phyloP scores from a whole-genome alignment of 2,113 vertebrate species.

The Procapra przewalskii region DNA sequence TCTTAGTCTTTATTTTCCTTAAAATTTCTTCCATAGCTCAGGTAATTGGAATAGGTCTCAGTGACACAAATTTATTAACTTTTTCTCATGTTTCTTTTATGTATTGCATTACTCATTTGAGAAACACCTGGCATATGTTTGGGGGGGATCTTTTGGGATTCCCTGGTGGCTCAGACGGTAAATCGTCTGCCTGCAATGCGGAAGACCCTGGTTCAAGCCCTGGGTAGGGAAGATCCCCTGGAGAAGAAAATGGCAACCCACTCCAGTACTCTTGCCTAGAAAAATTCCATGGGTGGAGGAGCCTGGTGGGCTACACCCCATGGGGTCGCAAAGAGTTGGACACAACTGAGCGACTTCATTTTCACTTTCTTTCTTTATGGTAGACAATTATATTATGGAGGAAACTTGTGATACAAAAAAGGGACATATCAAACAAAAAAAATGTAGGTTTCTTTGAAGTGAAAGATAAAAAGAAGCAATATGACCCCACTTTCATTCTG shows the following conservation, averaged over 20 bases:
- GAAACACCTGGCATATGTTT: not conserved
- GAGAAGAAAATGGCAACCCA: not conserved
- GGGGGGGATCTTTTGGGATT: not conserved
- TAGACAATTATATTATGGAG: not conserved
- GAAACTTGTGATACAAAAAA: not conserved
- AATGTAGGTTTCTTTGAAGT: not conserved
- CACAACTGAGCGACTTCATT: not conserved
- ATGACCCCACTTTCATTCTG: not conserved
- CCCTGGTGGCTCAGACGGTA: not conserved
- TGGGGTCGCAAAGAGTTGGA: not conserved
- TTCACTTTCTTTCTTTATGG: not conserved
- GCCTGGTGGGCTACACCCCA: not conserved
- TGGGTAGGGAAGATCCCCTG: not conserved
- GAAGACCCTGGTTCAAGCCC: rapidly evolving
- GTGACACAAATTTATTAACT: not conserved
- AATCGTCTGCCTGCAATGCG: rapidly evolving
- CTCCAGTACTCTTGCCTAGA: not conserved
- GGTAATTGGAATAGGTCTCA: not conserved
- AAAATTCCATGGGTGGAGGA: not conserved
- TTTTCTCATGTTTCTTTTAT: not conserved
- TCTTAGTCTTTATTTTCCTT: not conserved
- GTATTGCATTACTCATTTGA: not conserved
- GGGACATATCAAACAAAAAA: not conserved
- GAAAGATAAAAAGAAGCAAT: not conserved
- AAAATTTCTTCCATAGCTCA: not conserved